A percentile compares a stretch with the other conserved stretches of the same genome.
Conservation (phyloP, 2,888 invertebrate genomes). For the Coecobrya sp. region DNA sequence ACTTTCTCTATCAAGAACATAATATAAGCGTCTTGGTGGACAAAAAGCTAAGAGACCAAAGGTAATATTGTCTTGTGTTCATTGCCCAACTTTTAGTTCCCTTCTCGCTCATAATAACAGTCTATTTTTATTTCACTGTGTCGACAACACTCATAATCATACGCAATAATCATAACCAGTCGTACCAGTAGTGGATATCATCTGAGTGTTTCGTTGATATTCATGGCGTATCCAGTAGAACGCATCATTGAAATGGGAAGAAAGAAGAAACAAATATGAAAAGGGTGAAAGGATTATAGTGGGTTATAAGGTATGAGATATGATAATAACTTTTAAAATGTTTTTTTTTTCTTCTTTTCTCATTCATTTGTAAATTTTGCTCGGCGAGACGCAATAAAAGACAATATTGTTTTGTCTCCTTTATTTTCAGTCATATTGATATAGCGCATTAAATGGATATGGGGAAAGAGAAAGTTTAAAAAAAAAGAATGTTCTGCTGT, state of each 20-base stretch:
- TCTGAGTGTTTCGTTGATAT: constrained; percentile 1
- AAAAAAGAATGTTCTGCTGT: neutral
- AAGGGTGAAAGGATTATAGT: constrained; percentile 13
- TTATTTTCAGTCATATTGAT: neutral
- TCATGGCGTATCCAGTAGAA: neutral
- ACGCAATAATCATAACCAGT: constrained; percentile 70
- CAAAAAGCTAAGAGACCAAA: neutral
- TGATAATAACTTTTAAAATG: constrained; percentile 22
- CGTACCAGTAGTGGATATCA: too few relatives aligned
- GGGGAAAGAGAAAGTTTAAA: neutral
- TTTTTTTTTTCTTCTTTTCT: neutral
- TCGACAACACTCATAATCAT: constrained; percentile 63
- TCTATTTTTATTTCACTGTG: constrained; percentile 66
- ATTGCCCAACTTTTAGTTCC: constrained; percentile 9
- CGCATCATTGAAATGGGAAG: neutral
- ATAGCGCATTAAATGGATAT: neutral
- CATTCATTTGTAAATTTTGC: neutral
- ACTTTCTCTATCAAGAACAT: too few relatives aligned
- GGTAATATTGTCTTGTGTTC: constrained; percentile 20
- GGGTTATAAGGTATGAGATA: neutral
- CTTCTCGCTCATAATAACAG: constrained; percentile 54
- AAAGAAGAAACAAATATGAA: neutral
- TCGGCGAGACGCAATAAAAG: neutral
- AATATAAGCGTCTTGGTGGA: too few relatives aligned
- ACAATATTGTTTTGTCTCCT: neutral